These are phyloP conservation scores for Seriola quinqueradiata DNA, from an alignment of 2,113 vertebrate species.

Conservation along the genomic window DNA sequence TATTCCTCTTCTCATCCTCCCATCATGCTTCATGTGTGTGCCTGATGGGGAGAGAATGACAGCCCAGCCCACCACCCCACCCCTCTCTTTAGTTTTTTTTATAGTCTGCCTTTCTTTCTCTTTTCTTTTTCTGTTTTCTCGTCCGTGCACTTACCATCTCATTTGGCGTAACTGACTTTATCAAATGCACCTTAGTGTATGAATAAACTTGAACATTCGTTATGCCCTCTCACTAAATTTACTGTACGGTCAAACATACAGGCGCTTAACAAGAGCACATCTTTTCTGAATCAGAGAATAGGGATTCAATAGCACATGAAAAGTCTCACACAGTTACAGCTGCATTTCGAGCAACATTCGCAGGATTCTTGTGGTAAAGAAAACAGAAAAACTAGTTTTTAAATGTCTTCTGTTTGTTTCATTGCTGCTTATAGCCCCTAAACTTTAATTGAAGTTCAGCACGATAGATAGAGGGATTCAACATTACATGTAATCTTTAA, in stretches of 20 bases:
- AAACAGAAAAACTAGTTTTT: not conserved
- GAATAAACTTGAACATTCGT: not conserved
- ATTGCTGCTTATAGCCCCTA: not conserved
- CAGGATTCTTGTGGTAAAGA: not conserved
- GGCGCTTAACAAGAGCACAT: not conserved
- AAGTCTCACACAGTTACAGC: not conserved
- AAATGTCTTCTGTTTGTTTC: not conserved
- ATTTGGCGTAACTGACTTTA: conserved; percentile 14
- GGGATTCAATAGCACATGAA: not conserved
- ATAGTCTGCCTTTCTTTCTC: conserved; percentile 1
- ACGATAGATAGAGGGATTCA: not conserved
- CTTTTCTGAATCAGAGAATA: not conserved
- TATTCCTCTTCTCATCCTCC: conserved; percentile 93
- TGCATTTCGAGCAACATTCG: not conserved
- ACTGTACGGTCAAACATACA: not conserved
- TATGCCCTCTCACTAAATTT: not conserved
- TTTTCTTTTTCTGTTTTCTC: conserved; percentile 18
- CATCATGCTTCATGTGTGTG: conserved; percentile 91
- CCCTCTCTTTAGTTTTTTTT: conserved; percentile 31
- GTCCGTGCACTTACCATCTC: not conserved
- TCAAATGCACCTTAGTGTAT: not conserved
- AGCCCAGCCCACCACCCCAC: conserved; percentile 72
- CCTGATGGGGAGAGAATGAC: conserved; percentile 84
- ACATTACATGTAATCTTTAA: not conserved
- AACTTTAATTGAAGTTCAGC: not conserved